Percentiles rank a stretch among this genome's conserved stretches.
These are phyloP conservation scores for Aphis gossypii DNA, from an alignment of 1,140 invertebrate species.

Conservation along the genomic window DNA sequence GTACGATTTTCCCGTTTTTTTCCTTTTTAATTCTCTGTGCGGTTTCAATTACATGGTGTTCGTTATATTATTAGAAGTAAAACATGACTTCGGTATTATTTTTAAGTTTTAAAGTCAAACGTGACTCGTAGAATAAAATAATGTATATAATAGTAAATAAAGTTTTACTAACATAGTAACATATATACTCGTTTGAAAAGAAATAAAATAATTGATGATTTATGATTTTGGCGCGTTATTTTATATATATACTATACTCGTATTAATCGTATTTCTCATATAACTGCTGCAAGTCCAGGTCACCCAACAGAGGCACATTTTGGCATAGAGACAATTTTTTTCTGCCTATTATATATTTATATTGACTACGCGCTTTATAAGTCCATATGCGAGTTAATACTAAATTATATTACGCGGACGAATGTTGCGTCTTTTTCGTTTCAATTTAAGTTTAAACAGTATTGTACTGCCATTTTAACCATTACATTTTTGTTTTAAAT, in stretches of 20 bases:
- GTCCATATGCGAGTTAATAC: neutral
- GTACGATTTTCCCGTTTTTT: neutral
- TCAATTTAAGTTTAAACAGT: neutral
- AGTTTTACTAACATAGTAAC: neutral
- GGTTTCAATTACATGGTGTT: neutral
- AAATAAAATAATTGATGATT: neutral
- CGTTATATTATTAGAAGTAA: neutral
- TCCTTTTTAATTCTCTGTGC: neutral
- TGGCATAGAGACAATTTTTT: neutral
- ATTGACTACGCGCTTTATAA: neutral
- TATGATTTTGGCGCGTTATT: slow-evolving; percentile 7
- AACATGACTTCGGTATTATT: neutral
- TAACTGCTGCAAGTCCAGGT: neutral
- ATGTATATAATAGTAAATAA: neutral
- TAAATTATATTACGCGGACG: neutral
- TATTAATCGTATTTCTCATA: neutral
- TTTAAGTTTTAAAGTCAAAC: neutral
- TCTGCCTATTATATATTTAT: neutral
- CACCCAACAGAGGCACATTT: neutral
- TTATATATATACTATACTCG: neutral
- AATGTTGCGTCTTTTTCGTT: neutral
- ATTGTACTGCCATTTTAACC: neutral
- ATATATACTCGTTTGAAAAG: neutral
- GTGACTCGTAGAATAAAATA: neutral
- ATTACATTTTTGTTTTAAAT: neutral